These are phyloP conservation scores for Florisuga fusca DNA, from an alignment of 2,797 vertebrate species.

Conservation along the genomic window DNA sequence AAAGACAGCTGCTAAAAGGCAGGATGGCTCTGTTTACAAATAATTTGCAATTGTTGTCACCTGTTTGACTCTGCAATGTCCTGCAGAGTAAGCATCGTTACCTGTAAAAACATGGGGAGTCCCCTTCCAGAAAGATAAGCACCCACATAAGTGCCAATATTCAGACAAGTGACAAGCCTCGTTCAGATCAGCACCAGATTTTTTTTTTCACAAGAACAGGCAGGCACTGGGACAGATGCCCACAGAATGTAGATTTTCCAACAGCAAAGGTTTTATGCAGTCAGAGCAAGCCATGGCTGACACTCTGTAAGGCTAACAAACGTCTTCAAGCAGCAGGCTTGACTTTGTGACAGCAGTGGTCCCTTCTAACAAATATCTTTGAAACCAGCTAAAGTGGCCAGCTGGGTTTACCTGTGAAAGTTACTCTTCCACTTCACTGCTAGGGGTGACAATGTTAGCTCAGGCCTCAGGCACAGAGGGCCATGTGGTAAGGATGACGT, in stretches of 20 bases:
- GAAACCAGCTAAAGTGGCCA: not conserved
- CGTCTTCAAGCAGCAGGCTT: not conserved
- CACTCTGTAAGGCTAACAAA: not conserved
- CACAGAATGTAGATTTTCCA: accelerated
- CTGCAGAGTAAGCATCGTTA: not conserved
- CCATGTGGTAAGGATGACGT: not conserved
- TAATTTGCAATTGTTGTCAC: not conserved
- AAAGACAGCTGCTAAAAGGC: not conserved
- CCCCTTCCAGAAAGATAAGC: not conserved
- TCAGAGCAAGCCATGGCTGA: not conserved
- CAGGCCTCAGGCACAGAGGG: not conserved
- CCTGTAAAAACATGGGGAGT: not conserved
- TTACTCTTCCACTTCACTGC: not conserved
- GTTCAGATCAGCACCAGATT: not conserved
- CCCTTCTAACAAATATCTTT: not conserved
- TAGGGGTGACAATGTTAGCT: accelerated
- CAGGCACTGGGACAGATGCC: not conserved
- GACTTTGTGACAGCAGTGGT: not conserved
- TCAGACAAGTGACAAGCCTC: not conserved
- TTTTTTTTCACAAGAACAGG: not conserved
- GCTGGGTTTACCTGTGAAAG: not conserved
- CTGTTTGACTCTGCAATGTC: not conserved
- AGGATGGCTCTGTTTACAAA: not conserved
- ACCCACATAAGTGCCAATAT: not conserved
- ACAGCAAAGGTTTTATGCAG: not conserved